phyloP scores from a whole-genome alignment of 2,113 vertebrate species.

The Podarcis cretensis region DNA sequence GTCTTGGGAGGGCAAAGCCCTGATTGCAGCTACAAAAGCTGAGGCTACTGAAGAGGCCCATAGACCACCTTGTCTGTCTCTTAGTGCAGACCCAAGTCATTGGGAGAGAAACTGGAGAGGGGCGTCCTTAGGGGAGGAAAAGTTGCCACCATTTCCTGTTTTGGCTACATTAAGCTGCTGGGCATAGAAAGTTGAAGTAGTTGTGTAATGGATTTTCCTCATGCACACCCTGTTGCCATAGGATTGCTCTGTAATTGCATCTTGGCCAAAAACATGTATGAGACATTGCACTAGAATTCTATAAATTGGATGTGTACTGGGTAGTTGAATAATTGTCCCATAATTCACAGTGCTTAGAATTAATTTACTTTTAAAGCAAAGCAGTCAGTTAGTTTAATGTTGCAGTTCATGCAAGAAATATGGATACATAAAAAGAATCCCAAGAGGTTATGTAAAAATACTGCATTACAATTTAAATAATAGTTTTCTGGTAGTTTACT shows the following conservation, averaged over 20 bases:
- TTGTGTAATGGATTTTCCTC: neutral
- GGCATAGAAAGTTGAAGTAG: no score
- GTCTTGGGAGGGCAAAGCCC: no score
- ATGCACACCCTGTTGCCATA: neutral
- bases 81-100: no score
- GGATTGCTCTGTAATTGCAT: neutral
- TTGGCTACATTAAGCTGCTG: no score
- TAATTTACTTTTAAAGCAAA: slow-evolving; percentile 45
- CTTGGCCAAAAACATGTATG: slow-evolving; percentile 12
- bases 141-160: no score
- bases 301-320: slow-evolving; percentile 7
- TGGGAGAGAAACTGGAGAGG: no score
- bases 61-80: no score
- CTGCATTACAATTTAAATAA: slow-evolving; percentile 56
- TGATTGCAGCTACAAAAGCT: no score
- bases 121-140: no score
- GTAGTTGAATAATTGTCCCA: slow-evolving; percentile 38
- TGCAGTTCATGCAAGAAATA: slow-evolving; percentile 18
- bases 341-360: slow-evolving; percentile 43
- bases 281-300: neutral
- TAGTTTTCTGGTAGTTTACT: slow-evolving; percentile 53
- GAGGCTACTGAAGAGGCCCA: no score
- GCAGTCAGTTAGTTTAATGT: slow-evolving; percentile 27
- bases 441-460: slow-evolving; percentile 45
- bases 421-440: slow-evolving; percentile 43